A percentile compares a stretch with the other conserved stretches of the same genome.
phyloP scores from a whole-genome alignment of 23 tunicate species.

The Diplosoma virens region DNA sequence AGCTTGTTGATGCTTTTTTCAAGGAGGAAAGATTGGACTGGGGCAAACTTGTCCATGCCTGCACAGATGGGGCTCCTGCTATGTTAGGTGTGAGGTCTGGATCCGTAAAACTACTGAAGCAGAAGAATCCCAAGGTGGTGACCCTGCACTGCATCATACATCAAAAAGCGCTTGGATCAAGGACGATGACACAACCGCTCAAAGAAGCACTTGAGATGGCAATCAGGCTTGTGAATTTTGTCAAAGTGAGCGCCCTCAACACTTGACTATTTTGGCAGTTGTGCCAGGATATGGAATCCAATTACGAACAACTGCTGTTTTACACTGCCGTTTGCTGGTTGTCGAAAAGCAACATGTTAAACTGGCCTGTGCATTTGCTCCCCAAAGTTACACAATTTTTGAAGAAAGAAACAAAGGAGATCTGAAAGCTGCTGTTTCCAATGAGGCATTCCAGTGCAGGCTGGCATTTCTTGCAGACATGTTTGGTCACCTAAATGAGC shows the following conservation, averaged over 20 bases:
- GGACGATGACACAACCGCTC: conserved; percentile 10
- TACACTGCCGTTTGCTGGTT: conserved; percentile 3
- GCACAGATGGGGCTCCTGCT: too few relatives aligned
- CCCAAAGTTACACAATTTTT: conserved; percentile 15
- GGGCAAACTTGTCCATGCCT: too few relatives aligned
- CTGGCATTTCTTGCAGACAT: conserved; percentile 8
- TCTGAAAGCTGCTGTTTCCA: conserved; percentile 17
- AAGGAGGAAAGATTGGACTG: too few relatives aligned
- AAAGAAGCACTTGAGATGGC: conserved; percentile 8
- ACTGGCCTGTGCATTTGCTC: conserved; percentile 4
- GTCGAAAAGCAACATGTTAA: conserved; percentile 11
- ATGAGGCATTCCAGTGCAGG: conserved; percentile 19
- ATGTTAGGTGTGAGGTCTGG: too few relatives aligned
- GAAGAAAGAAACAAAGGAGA: too few relatives aligned
- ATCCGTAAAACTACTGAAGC: too few relatives aligned
- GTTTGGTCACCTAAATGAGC: conserved; percentile 11
- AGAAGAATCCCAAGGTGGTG: too few relatives aligned
- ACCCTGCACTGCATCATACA: too few relatives aligned
- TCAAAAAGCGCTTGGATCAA: conserved; percentile 6
- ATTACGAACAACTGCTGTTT: neutral
- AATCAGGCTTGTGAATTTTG: conserved; percentile 22
- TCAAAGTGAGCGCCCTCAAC: too few relatives aligned
- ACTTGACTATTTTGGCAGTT: conserved; percentile 6
- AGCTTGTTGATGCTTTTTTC: too few relatives aligned
- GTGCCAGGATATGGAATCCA: conserved; percentile 4